Evolutionary conservation across 2,113 vertebrate genomes (phyloP).

Genomic region (Gavialis gangeticus): DNA sequence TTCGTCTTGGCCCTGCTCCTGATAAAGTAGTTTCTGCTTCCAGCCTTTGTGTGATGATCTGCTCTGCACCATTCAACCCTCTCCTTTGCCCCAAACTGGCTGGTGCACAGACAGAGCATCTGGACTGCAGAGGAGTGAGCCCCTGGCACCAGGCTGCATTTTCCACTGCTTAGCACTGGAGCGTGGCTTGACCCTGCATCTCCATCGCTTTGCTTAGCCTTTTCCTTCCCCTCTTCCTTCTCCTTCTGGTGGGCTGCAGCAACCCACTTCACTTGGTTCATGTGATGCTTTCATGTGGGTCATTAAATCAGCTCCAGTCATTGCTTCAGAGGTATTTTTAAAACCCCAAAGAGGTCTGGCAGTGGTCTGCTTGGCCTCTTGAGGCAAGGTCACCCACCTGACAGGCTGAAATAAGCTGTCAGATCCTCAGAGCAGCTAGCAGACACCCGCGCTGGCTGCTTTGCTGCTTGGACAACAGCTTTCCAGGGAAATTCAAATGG

Average conservation of each 20-base stretch:
- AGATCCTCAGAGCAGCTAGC: background rate
- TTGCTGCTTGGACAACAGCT: background rate
- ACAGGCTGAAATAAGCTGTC: background rate
- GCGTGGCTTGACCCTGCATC: background rate
- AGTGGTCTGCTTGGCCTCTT: background rate
- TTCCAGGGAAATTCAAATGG: background rate
- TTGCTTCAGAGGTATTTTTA: background rate
- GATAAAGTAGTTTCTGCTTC: background rate
- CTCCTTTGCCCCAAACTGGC: constrained; percentile 51
- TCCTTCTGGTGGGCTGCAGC: background rate
- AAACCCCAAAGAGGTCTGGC: background rate
- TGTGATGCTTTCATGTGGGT: background rate
- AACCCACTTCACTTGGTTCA: background rate
- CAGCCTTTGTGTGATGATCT: constrained; percentile 29
- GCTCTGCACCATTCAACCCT: constrained; percentile 40
- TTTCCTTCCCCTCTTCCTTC: background rate
- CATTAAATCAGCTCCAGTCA: background rate
- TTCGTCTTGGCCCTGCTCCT: constrained; percentile 22
- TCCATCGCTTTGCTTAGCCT: constrained; percentile 23
- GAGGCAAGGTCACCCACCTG: background rate
- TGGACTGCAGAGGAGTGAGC: background rate
- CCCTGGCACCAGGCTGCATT: constrained; percentile 43
- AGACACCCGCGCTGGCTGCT: background rate
- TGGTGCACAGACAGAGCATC: constrained; percentile 20
- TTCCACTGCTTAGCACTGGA: constrained; percentile 43